Conservation (phyloP, 2,113 vertebrate species). For the Melanostigma gelatinosum region DNA sequence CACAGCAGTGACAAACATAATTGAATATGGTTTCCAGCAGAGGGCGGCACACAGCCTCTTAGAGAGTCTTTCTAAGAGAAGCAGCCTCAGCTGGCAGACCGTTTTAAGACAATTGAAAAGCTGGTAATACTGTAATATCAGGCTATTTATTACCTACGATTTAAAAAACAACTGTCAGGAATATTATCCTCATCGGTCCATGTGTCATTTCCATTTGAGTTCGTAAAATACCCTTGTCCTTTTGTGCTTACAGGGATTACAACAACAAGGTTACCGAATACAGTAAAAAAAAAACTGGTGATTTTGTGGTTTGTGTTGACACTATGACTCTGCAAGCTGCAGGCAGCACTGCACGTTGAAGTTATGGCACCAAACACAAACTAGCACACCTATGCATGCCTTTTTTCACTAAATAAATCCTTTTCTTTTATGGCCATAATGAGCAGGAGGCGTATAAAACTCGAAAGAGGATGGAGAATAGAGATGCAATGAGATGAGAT, state of each 20-base stretch:
- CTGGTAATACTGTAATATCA: constrained; percentile 39
- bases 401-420: constrained; percentile 69
- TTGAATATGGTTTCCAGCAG: constrained; percentile 59
- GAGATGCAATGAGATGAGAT: constrained; percentile 70
- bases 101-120: constrained; percentile 45
- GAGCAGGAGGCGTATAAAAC: constrained; percentile 73
- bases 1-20: not conserved
- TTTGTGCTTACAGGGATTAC: constrained; percentile 41
- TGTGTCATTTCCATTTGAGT: constrained; percentile 28
- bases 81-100: constrained; percentile 45
- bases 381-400: constrained; percentile 31
- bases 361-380: constrained; percentile 43
- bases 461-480: constrained; percentile 72
- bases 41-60: constrained; percentile 69
- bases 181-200: constrained; percentile 25
- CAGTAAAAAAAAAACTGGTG: constrained; percentile 50
- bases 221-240: not conserved
- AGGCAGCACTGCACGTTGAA: constrained; percentile 27
- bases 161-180: constrained; percentile 8
- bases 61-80: constrained; percentile 3
- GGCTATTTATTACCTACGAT: constrained; percentile 50
- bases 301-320: constrained; percentile 64
- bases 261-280: constrained; percentile 36
- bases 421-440: constrained; percentile 70
- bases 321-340: constrained; percentile 26